Base-by-base conservation (phyloP, 2,113 vertebrate genomes). In the Corythaixoides concolor region DNA sequence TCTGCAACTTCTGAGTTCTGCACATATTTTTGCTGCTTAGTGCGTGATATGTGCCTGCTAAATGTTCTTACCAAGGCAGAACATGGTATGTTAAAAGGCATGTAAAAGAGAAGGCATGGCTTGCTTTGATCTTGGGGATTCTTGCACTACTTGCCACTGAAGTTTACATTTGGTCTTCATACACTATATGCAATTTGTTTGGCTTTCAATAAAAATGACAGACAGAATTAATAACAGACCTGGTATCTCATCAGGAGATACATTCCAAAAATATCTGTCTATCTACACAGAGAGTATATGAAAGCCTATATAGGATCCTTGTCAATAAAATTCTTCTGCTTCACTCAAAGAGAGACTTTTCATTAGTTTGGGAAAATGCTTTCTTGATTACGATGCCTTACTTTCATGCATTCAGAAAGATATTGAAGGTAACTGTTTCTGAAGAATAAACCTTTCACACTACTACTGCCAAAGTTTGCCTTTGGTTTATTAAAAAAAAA, bases 231-330 rank as follows among this genome's bases (percentile, higher is more conserved):
- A 95, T 94, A 96, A 95, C 49, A 85, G 45, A 26, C 69, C 66
- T 91, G 41, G 82, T 95, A 89, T 87, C 89, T 96, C 86, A 82
- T 96, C 32, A 20, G 91, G 74, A 79, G 74, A 95, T 64, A 77
- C 96, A 96, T 97, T 96, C 95, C 97, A 95, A 92, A 95, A 93
- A 95, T 96, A 87, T 93, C 76, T 85, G 26, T 80, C 75, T 64
- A 52, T 85, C 86, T 88, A 32, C 86, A 90, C 62, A 90, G 64
- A 24, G 28, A 80, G 26, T 47, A n/a, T 83, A 70, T 85, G 78
- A 91, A 91, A 90, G 32, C 33, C 59, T 70, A 6, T n/a, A 23
- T 60, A 32, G 64, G 52, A 63, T 60, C 33, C 64, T 76, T 68
- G 81, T 93, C 86, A 91, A 93, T 89, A 85, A 87, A 79, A 82